Evolutionary conservation across 2,888 invertebrate genomes (phyloP), one percentile per base, ranked within the genome.

Genomic region (Rhodophaea formosa): DNA sequence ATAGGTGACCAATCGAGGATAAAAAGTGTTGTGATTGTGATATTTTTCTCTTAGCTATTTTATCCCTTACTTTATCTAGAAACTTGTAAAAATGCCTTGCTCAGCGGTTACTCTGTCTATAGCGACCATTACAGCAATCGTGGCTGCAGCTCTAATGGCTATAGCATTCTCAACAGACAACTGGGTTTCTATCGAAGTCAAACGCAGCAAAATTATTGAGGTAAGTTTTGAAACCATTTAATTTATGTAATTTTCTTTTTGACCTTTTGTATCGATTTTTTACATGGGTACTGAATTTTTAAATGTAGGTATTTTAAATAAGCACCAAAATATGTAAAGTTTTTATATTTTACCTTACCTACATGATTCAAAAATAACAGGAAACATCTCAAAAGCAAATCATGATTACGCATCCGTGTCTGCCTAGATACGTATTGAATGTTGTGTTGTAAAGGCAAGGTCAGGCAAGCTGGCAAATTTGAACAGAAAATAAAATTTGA

Each of bases 111-210:
- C 97, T 84, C 93, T 98, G 86, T 98, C 97, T 86, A 94, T 98
- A 91, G 98, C 98, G 76, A 98, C 98, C 80, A 97, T 98, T 89
- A 96, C 97, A 84, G 97, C 98, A 83, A 97, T 98, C 86, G 95
- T 98, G 82, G 97, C 98, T 76, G 96, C 98, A 80, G 97, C 97
- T 67, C 92, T 98, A 80, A 94, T 98, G 86, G 95, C 97, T 77
- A 97, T 98, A 86, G 97, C 98, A 76, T 98, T 98, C 92, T 95
- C 97, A 74, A 98, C 98, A 82, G 98, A 98, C 92, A 98, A 98
- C 93, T 98, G 98, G 98, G 93, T 97, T 77, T 96, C 96, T 84
- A 96, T 97, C 76, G 97, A 97, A 92, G 98, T 98, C 71, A 96
- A 96, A 87, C 94, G 97, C 80, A 94, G 94, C 76, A 95, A 94